Evolutionary conservation across 2,113 vertebrate species (phyloP), one percentile per base, ranked within the genome.

Genomic region (Brienomyrus brachyistius): DNA sequence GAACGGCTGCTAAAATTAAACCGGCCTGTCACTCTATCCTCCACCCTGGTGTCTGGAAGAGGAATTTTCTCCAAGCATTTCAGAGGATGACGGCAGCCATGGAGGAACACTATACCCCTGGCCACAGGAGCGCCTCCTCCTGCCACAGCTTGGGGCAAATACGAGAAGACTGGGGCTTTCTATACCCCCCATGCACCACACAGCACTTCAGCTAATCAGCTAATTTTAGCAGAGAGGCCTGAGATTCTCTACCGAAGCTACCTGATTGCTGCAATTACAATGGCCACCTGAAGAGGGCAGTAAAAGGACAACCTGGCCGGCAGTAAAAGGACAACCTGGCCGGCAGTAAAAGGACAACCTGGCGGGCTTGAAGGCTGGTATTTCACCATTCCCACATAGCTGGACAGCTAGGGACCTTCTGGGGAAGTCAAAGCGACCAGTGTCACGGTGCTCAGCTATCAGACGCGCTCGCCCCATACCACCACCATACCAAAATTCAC

Each of bases 1-100:
- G 82, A 47, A 47, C 50, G 77, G 66, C 80, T 90, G 52, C 47
- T 31, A 52, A 40, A 62, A 91, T 88, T 92, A 92, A 89, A 89
- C 85, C 88, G 87, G 90, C 59, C 74, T 59, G 89, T 84, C 89
- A 89, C 54, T 91, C 77, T 59, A 89, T 62, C 88, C 87, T 47
- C 50, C 52, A 74, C 90, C 88, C 47, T 86, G 88, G 59, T 23
- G 40, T 9, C 43, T 7, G 27, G 50, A 59, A 87, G 48, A 89
- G 51, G 74, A 86, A 85, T 40, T 59, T 62, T 19, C 77, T 47
- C 19, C 31, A 21, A 35, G 86, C 51, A 48, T 83, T 45, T 90
- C 59, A 77, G 43, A 43, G 83, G 35, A 45, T 50, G 56, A 90
- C 15, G 40, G n/a, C 45, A 50, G 82, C 15, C 82, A 21, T 45